Conservation (phyloP, 2,797 vertebrate species). For the Eulemur coronatus region DNA sequence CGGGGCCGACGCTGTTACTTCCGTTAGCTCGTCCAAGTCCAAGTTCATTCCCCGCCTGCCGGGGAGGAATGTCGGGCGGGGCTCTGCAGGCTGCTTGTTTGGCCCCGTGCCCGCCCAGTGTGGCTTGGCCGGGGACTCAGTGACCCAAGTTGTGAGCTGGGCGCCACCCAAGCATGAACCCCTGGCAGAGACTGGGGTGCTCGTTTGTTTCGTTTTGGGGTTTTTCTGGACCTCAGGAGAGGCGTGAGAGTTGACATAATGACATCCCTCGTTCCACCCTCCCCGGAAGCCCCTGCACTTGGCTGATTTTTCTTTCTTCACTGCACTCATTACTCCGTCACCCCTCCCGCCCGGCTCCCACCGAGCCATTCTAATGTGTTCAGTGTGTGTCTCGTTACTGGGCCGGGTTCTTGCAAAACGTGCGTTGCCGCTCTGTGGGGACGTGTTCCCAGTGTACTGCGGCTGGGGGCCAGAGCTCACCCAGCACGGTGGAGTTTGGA, state of each 20-base stretch:
- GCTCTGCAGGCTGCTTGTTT: too few species aligned
- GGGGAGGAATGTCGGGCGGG: not conserved
- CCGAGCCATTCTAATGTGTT: not conserved
- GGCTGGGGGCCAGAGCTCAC: not conserved
- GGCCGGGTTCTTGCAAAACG: not conserved
- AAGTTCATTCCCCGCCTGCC: not conserved
- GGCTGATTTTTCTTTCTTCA: not conserved
- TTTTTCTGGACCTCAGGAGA: not conserved
- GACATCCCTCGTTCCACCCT: not conserved
- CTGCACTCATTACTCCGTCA: not conserved
- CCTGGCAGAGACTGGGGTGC: not conserved
- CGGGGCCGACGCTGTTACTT: not conserved
- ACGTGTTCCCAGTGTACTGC: not conserved
- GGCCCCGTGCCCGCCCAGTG: not conserved
- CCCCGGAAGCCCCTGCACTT: accelerated
- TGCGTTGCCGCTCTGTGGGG: accelerated
- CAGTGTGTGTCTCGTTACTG: not conserved
- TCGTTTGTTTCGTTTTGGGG: not conserved
- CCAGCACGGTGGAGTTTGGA: not conserved
- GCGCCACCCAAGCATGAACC: not conserved
- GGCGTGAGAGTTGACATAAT: not conserved
- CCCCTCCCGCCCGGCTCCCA: not conserved
- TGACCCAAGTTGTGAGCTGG: not conserved
- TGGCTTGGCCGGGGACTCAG: not conserved
- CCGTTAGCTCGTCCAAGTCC: not conserved